Evolutionary conservation across 2,888 invertebrate species (phyloP).

Genomic region (Nemotelus pantherinus): DNA sequence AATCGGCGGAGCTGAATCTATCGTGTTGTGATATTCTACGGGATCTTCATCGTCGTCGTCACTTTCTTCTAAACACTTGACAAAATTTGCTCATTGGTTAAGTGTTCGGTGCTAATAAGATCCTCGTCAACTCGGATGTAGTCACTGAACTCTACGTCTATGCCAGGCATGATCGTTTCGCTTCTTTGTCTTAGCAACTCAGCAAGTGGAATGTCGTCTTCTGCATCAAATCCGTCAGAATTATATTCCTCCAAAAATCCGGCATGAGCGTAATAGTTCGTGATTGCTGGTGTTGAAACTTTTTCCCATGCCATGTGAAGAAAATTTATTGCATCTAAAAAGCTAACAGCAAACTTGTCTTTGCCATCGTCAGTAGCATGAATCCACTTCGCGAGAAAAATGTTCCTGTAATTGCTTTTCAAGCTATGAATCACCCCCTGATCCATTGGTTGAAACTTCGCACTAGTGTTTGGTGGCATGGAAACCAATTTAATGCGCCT

Average conservation of each 20-base stretch:
- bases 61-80: no score
- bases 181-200: constrained; percentile 2
- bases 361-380: constrained; percentile 18
- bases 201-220: constrained; percentile 26
- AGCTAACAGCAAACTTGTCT: constrained; percentile 10
- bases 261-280: constrained; percentile 20
- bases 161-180: constrained; percentile 9
- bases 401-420: background rate
- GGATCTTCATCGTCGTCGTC: no score
- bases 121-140: constrained; percentile 8
- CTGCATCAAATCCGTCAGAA: constrained; percentile 18
- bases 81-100: background rate
- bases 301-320: constrained; percentile 28
- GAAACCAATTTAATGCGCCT: background rate
- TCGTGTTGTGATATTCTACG: no score
- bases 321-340: constrained; percentile 25
- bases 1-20: no score
- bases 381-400: constrained; percentile 17
- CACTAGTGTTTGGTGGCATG: constrained; percentile 4
- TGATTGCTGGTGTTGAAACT: constrained; percentile 11
- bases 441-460: constrained; percentile 20
- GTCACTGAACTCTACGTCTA: constrained; percentile 3
- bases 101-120: constrained; percentile 9
- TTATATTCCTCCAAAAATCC: constrained; percentile 22
- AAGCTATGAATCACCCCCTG: constrained; percentile 11